Base-by-base conservation (phyloP, 2,888 invertebrate genomes). In the Drosophila pegasa region DNA sequence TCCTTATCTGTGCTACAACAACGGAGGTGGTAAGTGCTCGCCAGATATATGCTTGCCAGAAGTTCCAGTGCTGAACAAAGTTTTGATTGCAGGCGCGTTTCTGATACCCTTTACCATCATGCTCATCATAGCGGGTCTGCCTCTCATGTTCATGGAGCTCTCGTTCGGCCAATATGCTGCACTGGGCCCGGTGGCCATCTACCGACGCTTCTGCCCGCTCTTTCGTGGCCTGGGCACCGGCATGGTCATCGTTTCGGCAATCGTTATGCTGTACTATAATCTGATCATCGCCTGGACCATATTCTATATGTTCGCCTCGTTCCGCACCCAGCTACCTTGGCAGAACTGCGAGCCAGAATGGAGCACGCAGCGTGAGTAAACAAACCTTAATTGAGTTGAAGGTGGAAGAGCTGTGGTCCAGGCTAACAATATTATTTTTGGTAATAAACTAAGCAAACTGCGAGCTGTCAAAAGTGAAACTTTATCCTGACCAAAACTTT, bases 81-180 rank as follows among this genome's bases (percentile, higher is more conserved):
- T n/a, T 14, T 22, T 58, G 3, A 14, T 64, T 69, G 10, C 93
- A 94, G 96, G 96, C 57, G 96, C 96, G 35, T 97, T 97, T 91
- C 94, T 97, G 22, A 96, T 97, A 90, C 97, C 97, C 10, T 97
- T 97, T 90, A 94, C 95, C 63, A 93, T 96, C 68, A 96, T 97
- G 95, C 93, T 97, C 73, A 93, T 97, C 79, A 94, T 96, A 80
- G 96, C 96, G 58, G 96, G 96, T 8, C 93, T 97, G 58, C 97
- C 97, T 27, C 93, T 97, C 8, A 96, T 97, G 94, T 96, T 96
- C 88, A 95, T 96, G 95, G 97, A 97, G 91, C 93, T 96, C n/a
- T 95, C 96, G 0, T 95, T 97, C 71, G 97, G 97, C 0, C 97
- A 97, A 91, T 97, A 95, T 90, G 96, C 96, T 29, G 96, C 95